Evolutionary conservation across 2,888 invertebrate species (phyloP), one percentile per base, ranked within the genome.

Genomic region (Heliconius ismenius): DNA sequence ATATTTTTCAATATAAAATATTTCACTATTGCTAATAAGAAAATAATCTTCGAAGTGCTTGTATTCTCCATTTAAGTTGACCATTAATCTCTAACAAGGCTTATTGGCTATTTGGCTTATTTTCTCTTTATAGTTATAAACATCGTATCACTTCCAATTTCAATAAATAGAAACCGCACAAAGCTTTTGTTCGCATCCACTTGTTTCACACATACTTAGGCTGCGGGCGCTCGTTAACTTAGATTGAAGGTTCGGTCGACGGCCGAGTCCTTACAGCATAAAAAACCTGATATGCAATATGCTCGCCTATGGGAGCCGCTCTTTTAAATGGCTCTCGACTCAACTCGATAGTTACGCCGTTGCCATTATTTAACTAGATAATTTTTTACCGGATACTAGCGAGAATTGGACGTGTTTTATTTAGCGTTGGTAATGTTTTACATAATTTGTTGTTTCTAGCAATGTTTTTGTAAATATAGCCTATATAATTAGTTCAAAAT

Each of bases 141-240:
- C 49, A 24, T 72, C 64, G 77, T 83, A 83, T 81, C 84, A 83
- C 82, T 83, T 80, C 82, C 81, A 82, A 82, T 84, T 82, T 81
- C 81, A 79, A 81, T 81, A 81, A 77, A 82, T 76, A 80, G 76
- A 84, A 83, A 85, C 83, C 83, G 82, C 83, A 83, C 82, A 84
- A 87, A 88, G 86, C 88, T 89, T 90, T 90, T 90, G 89, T 91
- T 89, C 87, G 84, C 83, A 83, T 84, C 83, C 85, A 86, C 88
- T 89, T 91, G 89, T 89, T 92, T 92, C 90, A 90, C 92, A 92
- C 92, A 91, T 91, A 90, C 90, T 92, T 91, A 90, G 86, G 85
- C 86, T 85, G 86, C 85, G 84, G 87, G 84, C 84, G 83, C 92
- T 92, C 87, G 91, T 92, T 93, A 92, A 88, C 88, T 86, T 85